Evolutionary conservation across 2,113 vertebrate genomes (phyloP), one percentile per base, ranked within the genome.

Genomic region (Chitala chitala): DNA sequence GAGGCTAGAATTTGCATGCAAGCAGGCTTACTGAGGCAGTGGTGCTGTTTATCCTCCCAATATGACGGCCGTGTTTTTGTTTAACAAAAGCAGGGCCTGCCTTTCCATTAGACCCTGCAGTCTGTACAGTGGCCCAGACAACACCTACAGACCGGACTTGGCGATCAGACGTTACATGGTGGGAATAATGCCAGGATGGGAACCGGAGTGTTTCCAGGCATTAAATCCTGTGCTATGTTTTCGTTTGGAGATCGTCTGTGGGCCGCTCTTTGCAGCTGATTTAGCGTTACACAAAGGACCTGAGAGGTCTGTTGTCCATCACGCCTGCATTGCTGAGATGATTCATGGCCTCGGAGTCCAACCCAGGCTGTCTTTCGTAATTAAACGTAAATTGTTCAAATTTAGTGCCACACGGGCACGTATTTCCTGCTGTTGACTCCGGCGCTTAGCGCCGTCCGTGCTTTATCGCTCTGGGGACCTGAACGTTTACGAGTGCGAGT

Each of bases 321-420:
- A 55, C 22, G 24, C 13, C 51, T 5, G 51, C 9, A 22, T 24
- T 9, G 31, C 50, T 10, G n/a, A 24, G 31, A 48, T 51, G 33
- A 71, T 71, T 38, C 44, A 71, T 54, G 50, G 50, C 31, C 40
- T 51, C 20, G 33, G 5, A 40, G 50, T 48, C 15, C 50, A 12
- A 33, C 51, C n/a, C 55, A 4, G 29, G 15, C 17, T 6, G 50
- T 10, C 9, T 22, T 55, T 55, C 15, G 50, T 55, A 40, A 55
- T 55, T 22, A 53, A 71, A 71, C n/a, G 33, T 71, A 71, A 54
- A 71, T 71, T 51, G 36, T 51, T 71, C 33, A 55, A 38, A 55
- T 73, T 55, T 59, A 46, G 68, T 53, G 46, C 38, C 1, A 26
- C 22, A 58, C 22, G 15, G 20, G 51, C 68, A 38, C 65, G 6